Evolutionary conservation across 2,113 vertebrate genomes (phyloP), one percentile per base, ranked within the genome.

Genomic region (Melanotaenia duboulayi): DNA sequence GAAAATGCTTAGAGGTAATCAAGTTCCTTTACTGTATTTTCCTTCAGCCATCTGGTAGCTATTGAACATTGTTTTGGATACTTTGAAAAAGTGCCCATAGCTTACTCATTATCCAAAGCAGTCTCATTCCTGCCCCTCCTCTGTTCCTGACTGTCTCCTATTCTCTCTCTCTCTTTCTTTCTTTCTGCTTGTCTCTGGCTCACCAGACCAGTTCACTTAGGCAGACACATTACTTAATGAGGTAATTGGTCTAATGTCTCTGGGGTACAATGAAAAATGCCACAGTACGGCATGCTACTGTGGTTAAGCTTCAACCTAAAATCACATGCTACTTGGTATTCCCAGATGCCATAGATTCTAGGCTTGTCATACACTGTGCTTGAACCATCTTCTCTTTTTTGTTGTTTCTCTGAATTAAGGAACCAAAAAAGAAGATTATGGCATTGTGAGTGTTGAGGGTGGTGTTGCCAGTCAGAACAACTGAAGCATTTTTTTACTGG

Each of bases 191-290:
- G 78, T 85, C 75, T 90, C 72, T 50, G n/a, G 65, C 76, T 81
- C 46, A 62, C n/a, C 71, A 75, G 65, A 85, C 63, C 82, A 90
- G 87, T 87, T 90, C 78, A 81, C 80, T 82, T 87, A 76, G 74
- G 60, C 65, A 89, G 85, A 89, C 80, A 81, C 87, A 87, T 86
- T 85, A 84, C 77, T 87, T 86, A 89, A 91, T 64, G 65, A 78
- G 83, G 78, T 87, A 91, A 92, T 89, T 89, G 84, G 77, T 83
- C 60, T 35, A 86, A 81, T 71, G 84, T 86, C 89, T 90, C 87
- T 71, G 20, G 88, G 80, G 86, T 78, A 76, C 76, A 76, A 83
- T 87, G 74, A 74, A 81, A 86, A 87, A 84, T 77, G 78, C 76
- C 81, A 77, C 71, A 83, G 39, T 52, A 51, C 48, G 4, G 49